Percentiles rank a stretch among this genome's conserved stretches.
Evolutionary conservation across 2,797 vertebrate genomes (phyloP).

Genomic region (Knipowitschia caucasica): DNA sequence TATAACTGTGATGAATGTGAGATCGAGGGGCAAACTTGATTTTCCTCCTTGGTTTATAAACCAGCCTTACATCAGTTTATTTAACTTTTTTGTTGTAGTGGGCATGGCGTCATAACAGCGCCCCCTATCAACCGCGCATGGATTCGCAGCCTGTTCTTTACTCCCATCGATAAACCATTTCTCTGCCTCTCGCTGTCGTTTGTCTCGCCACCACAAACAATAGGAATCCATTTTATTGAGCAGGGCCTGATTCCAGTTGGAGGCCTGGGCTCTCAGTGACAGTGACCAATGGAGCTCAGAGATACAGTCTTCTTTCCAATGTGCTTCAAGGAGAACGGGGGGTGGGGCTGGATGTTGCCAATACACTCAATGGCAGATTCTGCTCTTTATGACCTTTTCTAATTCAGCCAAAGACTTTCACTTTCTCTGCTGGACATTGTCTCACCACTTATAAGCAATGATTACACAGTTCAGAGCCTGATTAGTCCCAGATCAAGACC

Average conservation of each 20-base stretch:
- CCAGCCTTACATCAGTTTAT: too few relatives aligned
- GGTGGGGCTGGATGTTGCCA: slow-evolving; percentile 35
- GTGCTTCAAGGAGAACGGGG: slow-evolving; percentile 49
- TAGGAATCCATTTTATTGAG: slow-evolving; percentile 59
- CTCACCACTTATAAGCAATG: background rate
- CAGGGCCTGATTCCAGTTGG: slow-evolving; percentile 43
- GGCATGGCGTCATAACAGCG: background rate
- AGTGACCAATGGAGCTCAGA: slow-evolving; percentile 51
- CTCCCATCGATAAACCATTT: slow-evolving; percentile 57
- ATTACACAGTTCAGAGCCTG: too few relatives aligned
- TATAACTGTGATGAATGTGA: too few relatives aligned
- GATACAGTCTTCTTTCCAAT: slow-evolving; percentile 55
- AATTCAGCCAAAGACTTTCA: background rate
- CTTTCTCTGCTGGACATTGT: background rate
- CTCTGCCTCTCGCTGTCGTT: slow-evolving; percentile 42
- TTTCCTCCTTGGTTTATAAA: too few relatives aligned
- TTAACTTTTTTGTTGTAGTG: background rate
- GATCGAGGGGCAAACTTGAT: too few relatives aligned
- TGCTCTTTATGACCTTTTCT: slow-evolving; percentile 4
- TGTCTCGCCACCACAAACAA: slow-evolving; percentile 51
- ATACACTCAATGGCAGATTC: slow-evolving; percentile 30
- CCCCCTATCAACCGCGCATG: background rate
- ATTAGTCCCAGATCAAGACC: too few relatives aligned
- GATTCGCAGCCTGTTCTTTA: slow-evolving; percentile 10
- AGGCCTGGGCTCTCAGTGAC: slow-evolving; percentile 37